Evolutionary conservation across 2,113 vertebrate genomes (phyloP).

Genomic region (Amphilophus citrinellus): DNA sequence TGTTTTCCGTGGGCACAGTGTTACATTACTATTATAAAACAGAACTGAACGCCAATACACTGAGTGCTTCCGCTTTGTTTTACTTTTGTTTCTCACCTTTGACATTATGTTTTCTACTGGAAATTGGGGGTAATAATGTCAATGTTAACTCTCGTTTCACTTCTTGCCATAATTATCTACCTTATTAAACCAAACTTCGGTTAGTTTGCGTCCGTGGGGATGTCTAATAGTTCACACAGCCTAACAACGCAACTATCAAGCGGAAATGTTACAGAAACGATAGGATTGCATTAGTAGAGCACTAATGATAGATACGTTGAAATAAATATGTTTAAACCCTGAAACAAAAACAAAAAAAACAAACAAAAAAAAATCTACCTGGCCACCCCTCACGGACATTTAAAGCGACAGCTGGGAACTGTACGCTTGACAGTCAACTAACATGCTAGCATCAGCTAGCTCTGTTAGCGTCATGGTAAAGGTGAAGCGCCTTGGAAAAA

Average conservation of each 20-base stretch:
- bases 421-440: background rate
- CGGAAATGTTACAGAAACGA: background rate
- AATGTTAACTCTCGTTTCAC: background rate
- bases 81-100: background rate
- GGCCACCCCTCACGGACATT: background rate
- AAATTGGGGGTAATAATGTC: background rate
- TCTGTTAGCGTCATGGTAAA: background rate
- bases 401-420: background rate
- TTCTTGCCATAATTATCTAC: background rate
- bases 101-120: background rate
- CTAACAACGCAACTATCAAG: background rate
- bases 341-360: no score
- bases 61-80: background rate
- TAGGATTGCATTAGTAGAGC: background rate
- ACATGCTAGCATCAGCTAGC: constrained; percentile 16
- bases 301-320: background rate
- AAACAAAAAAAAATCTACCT: background rate
- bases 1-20: background rate
- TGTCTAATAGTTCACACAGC: background rate
- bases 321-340: background rate
- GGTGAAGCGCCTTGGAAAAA: background rate
- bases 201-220: background rate
- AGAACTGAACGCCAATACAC: background rate
- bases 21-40: background rate
- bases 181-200: background rate